A percentile compares a stretch with the other conserved stretches of the same genome.
Conservation (phyloP, 1,140 invertebrate species). For the Oncopodura yosiiana region DNA sequence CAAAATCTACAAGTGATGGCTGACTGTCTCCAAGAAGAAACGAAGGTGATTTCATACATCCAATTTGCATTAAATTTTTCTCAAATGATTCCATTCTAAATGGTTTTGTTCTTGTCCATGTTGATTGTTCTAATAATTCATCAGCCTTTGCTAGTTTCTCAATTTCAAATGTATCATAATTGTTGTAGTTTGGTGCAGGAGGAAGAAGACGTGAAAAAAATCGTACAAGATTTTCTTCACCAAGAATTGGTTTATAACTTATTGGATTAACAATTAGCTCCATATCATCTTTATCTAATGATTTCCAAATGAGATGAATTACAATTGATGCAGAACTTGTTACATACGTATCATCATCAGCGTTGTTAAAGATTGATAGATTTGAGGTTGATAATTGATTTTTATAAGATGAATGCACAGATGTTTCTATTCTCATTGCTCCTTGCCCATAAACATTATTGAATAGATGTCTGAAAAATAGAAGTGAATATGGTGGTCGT, state of each 20-base stretch:
- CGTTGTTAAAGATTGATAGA: neutral
- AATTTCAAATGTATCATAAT: too few relatives aligned
- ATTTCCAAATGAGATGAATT: conserved; percentile 1
- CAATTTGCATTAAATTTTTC: too few relatives aligned
- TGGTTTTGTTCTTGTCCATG: too few relatives aligned
- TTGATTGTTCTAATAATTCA: too few relatives aligned
- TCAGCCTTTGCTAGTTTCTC: too few relatives aligned
- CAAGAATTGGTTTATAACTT: conserved; percentile 1
- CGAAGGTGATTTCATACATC: too few relatives aligned
- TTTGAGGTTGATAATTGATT: neutral
- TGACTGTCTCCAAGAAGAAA: too few relatives aligned
- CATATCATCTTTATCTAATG: conserved; percentile 4
- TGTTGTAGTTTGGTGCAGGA: conserved; percentile 13
- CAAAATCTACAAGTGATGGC: too few relatives aligned
- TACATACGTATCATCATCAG: neutral
- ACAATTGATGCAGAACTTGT: neutral
- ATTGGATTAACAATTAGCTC: conserved; percentile 17
- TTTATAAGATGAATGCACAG: neutral
- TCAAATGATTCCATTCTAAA: too few relatives aligned
- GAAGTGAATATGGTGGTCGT: conserved; percentile 8
- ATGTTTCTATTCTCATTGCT: too few relatives aligned
- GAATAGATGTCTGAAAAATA: conserved; percentile 7
- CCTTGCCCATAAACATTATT: neutral
- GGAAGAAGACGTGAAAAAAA: conserved; percentile 20
- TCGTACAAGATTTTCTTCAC: conserved; percentile 16